Percentiles rank a stretch among this genome's conserved stretches.
phyloP scores from a whole-genome alignment of 2,888 invertebrate genomes.

The Gerris lacustris region DNA sequence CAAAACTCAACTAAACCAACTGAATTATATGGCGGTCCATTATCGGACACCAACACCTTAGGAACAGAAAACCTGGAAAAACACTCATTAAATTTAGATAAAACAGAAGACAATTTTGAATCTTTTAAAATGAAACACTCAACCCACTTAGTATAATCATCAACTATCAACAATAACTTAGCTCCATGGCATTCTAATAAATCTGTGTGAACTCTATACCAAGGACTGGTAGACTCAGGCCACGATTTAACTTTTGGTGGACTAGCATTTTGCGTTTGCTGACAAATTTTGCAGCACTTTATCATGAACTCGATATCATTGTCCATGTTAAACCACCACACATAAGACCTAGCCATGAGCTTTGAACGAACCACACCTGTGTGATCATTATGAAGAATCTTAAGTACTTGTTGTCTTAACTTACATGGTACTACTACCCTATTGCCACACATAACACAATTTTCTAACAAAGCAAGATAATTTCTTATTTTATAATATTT shows the following conservation, averaged over 20 bases:
- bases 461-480: background rate
- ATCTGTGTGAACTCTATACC: background rate
- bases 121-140: background rate
- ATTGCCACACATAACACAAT: conserved; percentile 9
- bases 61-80: background rate
- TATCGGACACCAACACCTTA: background rate
- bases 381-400: background rate
- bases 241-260: background rate
- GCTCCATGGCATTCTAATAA: background rate
- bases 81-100: background rate
- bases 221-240: background rate
- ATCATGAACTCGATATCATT: background rate
- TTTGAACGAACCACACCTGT: background rate
- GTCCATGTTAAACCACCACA: background rate
- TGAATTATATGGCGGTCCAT: background rate
- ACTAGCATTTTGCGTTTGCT: background rate
- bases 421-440: conserved; percentile 3
- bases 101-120: background rate
- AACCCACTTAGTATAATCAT: background rate
- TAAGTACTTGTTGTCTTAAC: background rate
- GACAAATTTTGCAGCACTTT: background rate
- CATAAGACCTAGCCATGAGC: background rate
- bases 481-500: background rate
- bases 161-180: background rate
- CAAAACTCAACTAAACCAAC: background rate